Evolutionary conservation across 2,113 vertebrate species (phyloP).

Genomic region (Uria aalge): DNA sequence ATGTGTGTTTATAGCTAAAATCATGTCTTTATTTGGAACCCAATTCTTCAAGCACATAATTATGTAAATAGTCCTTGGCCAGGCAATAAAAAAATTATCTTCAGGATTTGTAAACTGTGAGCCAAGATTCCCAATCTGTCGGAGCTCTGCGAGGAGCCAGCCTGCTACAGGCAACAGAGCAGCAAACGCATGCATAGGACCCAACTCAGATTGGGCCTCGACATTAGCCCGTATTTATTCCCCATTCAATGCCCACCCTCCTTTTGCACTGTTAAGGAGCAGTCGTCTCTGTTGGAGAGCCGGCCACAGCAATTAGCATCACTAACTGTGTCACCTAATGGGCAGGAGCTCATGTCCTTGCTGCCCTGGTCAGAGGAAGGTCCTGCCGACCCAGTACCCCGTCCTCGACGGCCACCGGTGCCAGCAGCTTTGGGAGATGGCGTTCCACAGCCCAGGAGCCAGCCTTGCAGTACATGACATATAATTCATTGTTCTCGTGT

Average conservation of each 20-base stretch:
- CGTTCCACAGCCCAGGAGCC: background rate
- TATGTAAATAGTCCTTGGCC: background rate
- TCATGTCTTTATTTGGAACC: background rate
- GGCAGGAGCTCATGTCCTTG: background rate
- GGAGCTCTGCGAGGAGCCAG: background rate
- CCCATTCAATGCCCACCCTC: background rate
- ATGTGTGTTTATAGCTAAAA: background rate
- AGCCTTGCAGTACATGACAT: background rate
- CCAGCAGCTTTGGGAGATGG: background rate
- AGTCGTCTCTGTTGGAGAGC: background rate
- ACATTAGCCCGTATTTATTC: background rate
- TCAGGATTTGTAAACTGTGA: background rate
- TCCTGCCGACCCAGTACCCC: background rate
- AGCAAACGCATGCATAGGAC: accelerated
- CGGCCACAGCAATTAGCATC: background rate
- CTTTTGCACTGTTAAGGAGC: background rate
- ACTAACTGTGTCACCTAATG: background rate
- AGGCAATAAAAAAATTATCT: background rate
- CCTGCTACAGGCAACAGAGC: background rate
- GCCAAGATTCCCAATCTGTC: background rate
- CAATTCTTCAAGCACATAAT: background rate
- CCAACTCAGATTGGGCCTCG: background rate
- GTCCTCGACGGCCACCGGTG: accelerated
- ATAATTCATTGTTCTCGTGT: background rate
- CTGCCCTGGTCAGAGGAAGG: background rate